Percentiles rank a stretch among this genome's conserved stretches.
Conservation (phyloP, 1,140 invertebrate genomes). For the Leptinotarsa lineolata region DNA sequence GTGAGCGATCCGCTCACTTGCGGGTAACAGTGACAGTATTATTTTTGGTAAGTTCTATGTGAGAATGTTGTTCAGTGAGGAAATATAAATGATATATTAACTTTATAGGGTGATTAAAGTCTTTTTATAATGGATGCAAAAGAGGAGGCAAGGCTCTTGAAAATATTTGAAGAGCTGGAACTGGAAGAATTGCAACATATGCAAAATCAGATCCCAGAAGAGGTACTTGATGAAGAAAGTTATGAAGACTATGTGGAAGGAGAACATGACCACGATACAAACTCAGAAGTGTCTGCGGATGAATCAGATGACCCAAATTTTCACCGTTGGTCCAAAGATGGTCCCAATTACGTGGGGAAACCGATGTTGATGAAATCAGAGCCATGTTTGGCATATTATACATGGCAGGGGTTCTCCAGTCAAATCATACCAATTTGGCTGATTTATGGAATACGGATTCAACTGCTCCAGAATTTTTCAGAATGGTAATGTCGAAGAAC, state of each 20-base stretch:
- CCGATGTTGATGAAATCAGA: conserved; percentile 21
- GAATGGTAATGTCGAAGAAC: conserved; percentile 25
- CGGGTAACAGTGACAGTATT: too few relatives aligned
- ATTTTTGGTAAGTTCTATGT: too few relatives aligned
- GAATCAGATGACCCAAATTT: conserved; percentile 9
- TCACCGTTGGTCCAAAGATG: not conserved
- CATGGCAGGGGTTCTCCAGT: conserved; percentile 57
- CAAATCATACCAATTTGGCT: conserved; percentile 52
- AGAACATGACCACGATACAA: too few relatives aligned
- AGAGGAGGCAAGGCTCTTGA: not conserved
- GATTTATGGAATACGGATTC: conserved; percentile 54
- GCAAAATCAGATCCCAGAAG: conserved; percentile 9
- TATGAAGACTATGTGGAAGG: not conserved
- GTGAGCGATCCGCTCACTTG: too few relatives aligned
- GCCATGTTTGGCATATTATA: conserved; percentile 57
- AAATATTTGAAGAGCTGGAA: conserved; percentile 9
- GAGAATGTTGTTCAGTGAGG: too few relatives aligned
- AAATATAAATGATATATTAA: too few relatives aligned
- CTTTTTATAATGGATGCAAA: not conserved
- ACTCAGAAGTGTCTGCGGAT: conserved; percentile 7
- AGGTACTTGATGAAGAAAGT: conserved; percentile 6
- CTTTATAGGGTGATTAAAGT: not conserved
- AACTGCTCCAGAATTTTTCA: conserved; percentile 53
- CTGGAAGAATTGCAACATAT: not conserved
- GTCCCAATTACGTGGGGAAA: conserved; percentile 7